These are phyloP conservation scores for Phainopepla nitens DNA, from an alignment of 2,113 vertebrate species.

Conservation along the genomic window DNA sequence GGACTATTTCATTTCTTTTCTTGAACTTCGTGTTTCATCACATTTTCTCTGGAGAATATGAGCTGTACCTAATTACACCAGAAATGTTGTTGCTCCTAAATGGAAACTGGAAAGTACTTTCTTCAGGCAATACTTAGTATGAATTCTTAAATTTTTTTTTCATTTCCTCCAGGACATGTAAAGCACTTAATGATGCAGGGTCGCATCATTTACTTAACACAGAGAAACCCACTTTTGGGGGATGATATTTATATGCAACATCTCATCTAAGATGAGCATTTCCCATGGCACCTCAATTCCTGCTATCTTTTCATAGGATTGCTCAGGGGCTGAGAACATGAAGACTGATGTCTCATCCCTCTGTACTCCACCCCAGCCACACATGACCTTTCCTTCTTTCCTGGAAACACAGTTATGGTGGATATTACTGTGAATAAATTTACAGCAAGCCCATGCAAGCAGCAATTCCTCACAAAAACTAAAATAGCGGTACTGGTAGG, in stretches of 20 bases:
- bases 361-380: background rate
- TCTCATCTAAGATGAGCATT: background rate
- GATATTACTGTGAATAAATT: background rate
- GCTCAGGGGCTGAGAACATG: background rate
- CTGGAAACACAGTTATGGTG: background rate
- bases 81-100: background rate
- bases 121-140: background rate
- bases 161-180: background rate
- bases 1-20: background rate
- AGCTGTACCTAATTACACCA: conserved; percentile 31
- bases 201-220: background rate
- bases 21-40: background rate
- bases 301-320: background rate
- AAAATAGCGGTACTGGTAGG: background rate
- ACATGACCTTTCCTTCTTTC: background rate
- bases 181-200: background rate
- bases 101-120: conserved; percentile 1
- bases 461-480: background rate
- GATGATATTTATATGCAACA: background rate
- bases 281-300: background rate
- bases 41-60: conserved; percentile 25
- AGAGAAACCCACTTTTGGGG: background rate
- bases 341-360: background rate
- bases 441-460: background rate
- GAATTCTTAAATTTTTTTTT: background rate